A percentile compares a stretch with the other conserved stretches of the same genome.
phyloP scores from a whole-genome alignment of 2,113 vertebrate genomes.

The Theristicus caerulescens region DNA sequence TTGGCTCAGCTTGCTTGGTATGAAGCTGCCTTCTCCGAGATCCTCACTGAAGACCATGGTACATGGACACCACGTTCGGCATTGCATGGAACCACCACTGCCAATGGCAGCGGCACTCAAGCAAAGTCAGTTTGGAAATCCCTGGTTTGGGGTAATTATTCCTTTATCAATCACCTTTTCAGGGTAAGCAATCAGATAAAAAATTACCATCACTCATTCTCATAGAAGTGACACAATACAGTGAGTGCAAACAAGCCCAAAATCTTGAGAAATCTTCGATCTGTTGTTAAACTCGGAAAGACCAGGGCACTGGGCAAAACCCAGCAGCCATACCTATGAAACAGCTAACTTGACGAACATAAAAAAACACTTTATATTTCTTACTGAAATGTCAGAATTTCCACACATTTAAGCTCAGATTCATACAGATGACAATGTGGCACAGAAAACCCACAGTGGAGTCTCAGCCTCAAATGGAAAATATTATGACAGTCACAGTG shows the following conservation, averaged over 20 bases:
- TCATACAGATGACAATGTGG: conserved; percentile 31
- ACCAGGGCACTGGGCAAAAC: conserved; percentile 48
- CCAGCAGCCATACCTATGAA: background rate
- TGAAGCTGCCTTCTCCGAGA: background rate
- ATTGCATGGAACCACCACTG: fast-evolving
- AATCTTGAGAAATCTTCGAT: background rate
- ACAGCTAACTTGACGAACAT: background rate
- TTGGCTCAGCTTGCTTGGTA: background rate
- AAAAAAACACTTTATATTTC: background rate
- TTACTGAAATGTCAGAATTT: conserved; percentile 56
- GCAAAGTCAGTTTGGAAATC: background rate
- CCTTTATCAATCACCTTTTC: background rate
- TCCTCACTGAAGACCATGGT: background rate
- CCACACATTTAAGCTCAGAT: conserved; percentile 37
- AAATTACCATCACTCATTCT: background rate
- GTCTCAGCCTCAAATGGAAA: conserved; percentile 59
- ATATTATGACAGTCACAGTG: conserved; percentile 50
- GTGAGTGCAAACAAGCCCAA: background rate
- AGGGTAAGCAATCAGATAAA: background rate
- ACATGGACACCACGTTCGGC: fast-evolving
- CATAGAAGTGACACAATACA: background rate
- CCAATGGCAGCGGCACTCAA: background rate
- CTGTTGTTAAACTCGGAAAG: conserved; percentile 27
- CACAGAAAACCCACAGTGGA: conserved; percentile 60
- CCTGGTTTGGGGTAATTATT: background rate